A percentile compares a stretch with the other conserved stretches of the same genome.
These are phyloP conservation scores for Sminthurides bifidus DNA, from an alignment of 1,140 invertebrate species.

Conservation along the genomic window DNA sequence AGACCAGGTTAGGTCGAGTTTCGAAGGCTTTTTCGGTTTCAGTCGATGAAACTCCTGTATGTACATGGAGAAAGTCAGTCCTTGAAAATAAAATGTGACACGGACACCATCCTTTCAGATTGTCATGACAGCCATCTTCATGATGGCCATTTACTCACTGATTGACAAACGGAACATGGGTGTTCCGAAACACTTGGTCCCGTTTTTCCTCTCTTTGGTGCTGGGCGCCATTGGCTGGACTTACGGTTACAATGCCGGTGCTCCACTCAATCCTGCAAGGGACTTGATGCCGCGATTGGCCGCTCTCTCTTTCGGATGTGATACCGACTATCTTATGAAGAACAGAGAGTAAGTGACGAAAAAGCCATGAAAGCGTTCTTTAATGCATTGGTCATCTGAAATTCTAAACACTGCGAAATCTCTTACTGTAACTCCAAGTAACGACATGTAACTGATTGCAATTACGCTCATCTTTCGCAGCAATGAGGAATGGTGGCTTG, in stretches of 20 bases:
- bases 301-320: conserved; percentile 12
- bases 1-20: too few relatives aligned
- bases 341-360: neutral
- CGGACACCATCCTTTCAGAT: neutral
- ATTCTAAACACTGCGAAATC: too few relatives aligned
- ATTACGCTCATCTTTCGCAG: too few relatives aligned
- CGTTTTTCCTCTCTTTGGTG: conserved; percentile 8
- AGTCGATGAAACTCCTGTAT: neutral
- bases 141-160: conserved; percentile 8
- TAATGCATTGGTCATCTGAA: too few relatives aligned
- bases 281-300: conserved; percentile 16
- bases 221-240: conserved; percentile 7
- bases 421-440: too few relatives aligned
- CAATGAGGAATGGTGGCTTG: conserved; percentile 12
- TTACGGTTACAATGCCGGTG: conserved; percentile 10
- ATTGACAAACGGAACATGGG: conserved; percentile 15
- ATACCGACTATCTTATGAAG: neutral
- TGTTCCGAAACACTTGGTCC: conserved; percentile 11
- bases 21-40: too few relatives aligned
- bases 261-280: conserved; percentile 22
- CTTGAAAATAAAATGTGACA: neutral
- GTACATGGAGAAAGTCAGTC: neutral
- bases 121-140: conserved; percentile 2
- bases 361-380: too few relatives aligned
- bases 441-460: too few relatives aligned